phyloP scores from a whole-genome alignment of 2,113 vertebrate species.

The Dendropsophus ebraccatus region DNA sequence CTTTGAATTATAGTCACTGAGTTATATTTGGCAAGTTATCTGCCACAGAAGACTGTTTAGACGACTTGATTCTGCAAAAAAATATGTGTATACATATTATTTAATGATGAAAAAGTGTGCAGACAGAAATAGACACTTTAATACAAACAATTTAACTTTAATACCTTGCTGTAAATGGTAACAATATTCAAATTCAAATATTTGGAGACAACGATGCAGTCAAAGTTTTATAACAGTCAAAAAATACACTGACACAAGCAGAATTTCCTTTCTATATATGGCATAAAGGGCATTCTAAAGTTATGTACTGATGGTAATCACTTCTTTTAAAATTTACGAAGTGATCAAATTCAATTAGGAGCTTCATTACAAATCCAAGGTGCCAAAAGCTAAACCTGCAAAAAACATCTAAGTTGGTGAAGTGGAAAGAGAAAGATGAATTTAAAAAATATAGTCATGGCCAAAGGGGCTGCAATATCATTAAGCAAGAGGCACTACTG shows the following conservation, averaged over 20 bases:
- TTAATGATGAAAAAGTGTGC: conserved; percentile 23
- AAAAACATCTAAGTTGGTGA: too few relatives aligned
- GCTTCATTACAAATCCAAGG: too few relatives aligned
- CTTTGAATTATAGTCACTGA: neutral
- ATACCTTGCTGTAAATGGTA: neutral
- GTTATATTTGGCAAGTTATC: neutral
- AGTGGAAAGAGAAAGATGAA: too few relatives aligned
- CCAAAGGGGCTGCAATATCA: too few relatives aligned
- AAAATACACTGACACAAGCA: neutral
- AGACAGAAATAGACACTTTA: conserved; percentile 11
- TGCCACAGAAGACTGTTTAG: neutral
- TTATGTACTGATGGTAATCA: neutral
- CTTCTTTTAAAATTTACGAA: too few relatives aligned
- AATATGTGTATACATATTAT: conserved; percentile 24
- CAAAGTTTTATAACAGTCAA: neutral
- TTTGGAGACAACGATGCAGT: neutral
- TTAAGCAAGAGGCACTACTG: too few relatives aligned
- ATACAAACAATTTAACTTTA: conserved; percentile 1
- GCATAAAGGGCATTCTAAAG: neutral
- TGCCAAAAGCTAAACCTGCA: too few relatives aligned
- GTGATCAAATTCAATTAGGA: too few relatives aligned
- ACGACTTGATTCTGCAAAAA: neutral
- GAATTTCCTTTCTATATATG: conserved; percentile 13
- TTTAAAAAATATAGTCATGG: too few relatives aligned
- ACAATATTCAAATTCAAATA: conserved; percentile 19